Base-by-base conservation (phyloP, 1,140 invertebrate species). In the Euglossa dilemma region DNA sequence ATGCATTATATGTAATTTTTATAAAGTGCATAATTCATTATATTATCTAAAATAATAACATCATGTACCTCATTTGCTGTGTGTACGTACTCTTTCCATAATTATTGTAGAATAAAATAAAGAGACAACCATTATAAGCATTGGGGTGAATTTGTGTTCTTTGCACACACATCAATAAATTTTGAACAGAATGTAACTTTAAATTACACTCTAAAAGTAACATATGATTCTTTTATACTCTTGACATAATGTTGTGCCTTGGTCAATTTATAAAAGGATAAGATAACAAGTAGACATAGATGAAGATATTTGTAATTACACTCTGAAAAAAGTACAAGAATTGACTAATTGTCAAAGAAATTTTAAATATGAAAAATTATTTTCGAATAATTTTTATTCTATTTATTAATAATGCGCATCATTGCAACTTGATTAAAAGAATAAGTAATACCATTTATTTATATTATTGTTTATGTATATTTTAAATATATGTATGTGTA, bases 91-190 rank as follows among this genome's bases (percentile, higher is more conserved):
- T 66, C 57, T 83, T 90, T 88, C 79, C 64, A 75, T 73, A 86
- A 88, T 82, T 88, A 88, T 64, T 90, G 79, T 90, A 88, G 75
- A 86, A 59, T 88, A 84, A 77, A 89, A 87, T 90, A 90, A 90
- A 85, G 47, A 64, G 63, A 82, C 71, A 73, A 85, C 50, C 57
- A 89, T 87, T 77, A 66, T 89, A 86, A 87, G 64, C 75, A 87
- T 71, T 57, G 66, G 28, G 54, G 56, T 89, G 75, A 18, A 86
- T 78, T 75, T 89, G 47, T 80, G 80, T 83, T 83, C 74, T 77
- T 78, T 85, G 54, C 67, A 77, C 85, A 70, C 63, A 70, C 47
- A 50, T 84, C 52, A 45, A 18, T 25, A 67, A 64, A 78, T 74
- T 81, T 64, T 78, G n/a, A 54, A 70, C 66, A 81, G 72, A 52